phyloP scores from a whole-genome alignment of 2,113 vertebrate species.

The Cairina moschata region DNA sequence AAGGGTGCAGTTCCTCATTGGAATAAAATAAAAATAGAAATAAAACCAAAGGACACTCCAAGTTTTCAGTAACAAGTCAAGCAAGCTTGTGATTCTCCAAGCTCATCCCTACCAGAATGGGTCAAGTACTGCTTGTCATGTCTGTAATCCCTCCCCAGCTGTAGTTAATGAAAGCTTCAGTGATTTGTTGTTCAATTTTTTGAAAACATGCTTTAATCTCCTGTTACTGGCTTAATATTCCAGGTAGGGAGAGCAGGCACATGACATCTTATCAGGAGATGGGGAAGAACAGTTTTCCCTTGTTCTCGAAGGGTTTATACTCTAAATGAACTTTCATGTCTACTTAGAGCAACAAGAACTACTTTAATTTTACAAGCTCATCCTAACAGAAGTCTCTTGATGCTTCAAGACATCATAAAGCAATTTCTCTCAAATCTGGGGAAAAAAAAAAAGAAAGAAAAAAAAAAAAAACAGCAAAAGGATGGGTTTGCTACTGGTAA shows the following conservation, averaged over 20 bases:
- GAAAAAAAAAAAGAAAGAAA: not conserved
- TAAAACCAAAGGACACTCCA: not conserved
- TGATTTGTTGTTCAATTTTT: not conserved
- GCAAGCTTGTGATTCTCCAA: not conserved
- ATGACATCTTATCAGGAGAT: not conserved
- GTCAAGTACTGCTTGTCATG: accelerated
- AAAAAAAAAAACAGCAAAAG: not conserved
- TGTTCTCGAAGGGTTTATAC: not conserved
- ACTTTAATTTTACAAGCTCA: not conserved
- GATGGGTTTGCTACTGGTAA: not conserved
- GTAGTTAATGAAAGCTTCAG: not conserved
- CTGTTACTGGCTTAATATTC: not conserved
- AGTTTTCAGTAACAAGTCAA: conserved; percentile 5
- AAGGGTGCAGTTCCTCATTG: not conserved
- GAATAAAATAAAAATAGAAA: not conserved
- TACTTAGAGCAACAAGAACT: not conserved
- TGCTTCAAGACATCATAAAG: not conserved
- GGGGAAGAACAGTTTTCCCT: not conserved
- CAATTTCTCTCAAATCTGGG: not conserved
- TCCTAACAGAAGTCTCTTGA: not conserved
- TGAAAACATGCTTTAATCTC: not conserved
- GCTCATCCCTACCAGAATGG: not conserved
- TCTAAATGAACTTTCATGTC: not conserved
- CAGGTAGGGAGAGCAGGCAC: not conserved
- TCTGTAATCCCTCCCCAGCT: not conserved